phyloP scores from a whole-genome alignment of 2,797 vertebrate species.

The Spea hammondii region DNA sequence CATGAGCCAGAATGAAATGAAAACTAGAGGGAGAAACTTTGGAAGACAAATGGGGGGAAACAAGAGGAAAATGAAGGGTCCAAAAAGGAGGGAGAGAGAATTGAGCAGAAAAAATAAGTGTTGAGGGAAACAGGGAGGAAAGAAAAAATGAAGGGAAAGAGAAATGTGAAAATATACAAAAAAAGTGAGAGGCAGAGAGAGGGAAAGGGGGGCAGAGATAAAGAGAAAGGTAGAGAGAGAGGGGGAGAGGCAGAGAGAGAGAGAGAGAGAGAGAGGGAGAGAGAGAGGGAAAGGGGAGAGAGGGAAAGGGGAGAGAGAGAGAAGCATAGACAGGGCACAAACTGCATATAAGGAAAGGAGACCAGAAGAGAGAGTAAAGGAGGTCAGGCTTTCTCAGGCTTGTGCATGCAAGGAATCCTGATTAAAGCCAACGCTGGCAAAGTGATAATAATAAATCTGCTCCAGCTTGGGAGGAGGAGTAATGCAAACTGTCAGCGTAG shows the following conservation, averaged over 20 bases:
- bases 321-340: constrained; percentile 6
- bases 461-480: constrained; percentile 51
- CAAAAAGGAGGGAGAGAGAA: neutral
- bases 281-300: too few species aligned
- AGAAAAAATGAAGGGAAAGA: neutral
- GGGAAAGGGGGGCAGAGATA: neutral
- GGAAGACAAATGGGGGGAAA: too few species aligned
- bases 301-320: too few species aligned
- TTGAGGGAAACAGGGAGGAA: neutral
- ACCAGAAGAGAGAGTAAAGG: neutral
- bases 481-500: constrained; percentile 49
- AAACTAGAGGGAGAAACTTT: too few species aligned
- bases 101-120: neutral
- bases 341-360: constrained; percentile 35
- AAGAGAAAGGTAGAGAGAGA: too few species aligned
- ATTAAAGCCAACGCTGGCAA: constrained; percentile 46
- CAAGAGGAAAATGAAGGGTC: neutral
- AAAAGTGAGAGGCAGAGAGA: neutral
- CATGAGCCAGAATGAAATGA: neutral
- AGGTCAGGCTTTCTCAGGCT: constrained; percentile 40
- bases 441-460: constrained; percentile 48
- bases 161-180: neutral
- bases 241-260: too few species aligned
- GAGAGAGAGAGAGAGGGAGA: too few species aligned
- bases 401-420: constrained; percentile 43